Conservation (phyloP, 2,113 vertebrate genomes). For the Lota lota region DNA sequence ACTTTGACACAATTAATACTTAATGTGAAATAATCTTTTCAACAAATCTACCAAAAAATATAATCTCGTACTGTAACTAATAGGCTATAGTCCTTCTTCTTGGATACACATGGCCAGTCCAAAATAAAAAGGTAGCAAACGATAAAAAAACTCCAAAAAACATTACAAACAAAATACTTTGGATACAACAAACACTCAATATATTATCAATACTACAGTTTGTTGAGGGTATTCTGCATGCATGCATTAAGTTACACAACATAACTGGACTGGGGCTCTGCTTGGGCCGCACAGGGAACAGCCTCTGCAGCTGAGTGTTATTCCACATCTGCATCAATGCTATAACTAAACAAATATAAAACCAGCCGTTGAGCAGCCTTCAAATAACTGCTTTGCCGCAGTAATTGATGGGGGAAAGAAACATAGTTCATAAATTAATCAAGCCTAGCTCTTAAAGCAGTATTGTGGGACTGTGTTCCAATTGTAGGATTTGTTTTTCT, state of each 20-base stretch:
- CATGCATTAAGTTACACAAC: conserved; percentile 78
- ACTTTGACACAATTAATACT: conserved; percentile 42
- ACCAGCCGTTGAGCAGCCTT: conserved; percentile 24
- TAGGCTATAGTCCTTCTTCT: conserved; percentile 51
- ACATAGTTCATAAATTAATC: neutral
- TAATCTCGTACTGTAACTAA: conserved; percentile 52
- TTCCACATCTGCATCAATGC: neutral
- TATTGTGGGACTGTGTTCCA: conserved; percentile 2
- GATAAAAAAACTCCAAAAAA: conserved; percentile 40
- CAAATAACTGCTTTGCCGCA: conserved; percentile 5
- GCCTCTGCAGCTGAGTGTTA: conserved; percentile 42
- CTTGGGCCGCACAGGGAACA: conserved; percentile 49
- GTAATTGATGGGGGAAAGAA: neutral
- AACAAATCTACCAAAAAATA: conserved; percentile 63
- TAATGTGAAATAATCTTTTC: conserved; percentile 41
- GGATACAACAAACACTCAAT: conserved; percentile 74
- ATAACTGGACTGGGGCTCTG: conserved; percentile 66
- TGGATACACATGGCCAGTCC: conserved; percentile 61
- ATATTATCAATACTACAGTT: conserved; percentile 72
- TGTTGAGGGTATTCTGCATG: conserved; percentile 75
- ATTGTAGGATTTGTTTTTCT: conserved; percentile 8
- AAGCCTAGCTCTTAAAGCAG: neutral
- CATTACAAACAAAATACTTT: conserved; percentile 63
- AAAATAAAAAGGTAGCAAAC: conserved; percentile 54
- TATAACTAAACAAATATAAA: conserved; percentile 7